Conservation (phyloP, 2,113 vertebrate species). For the Nerophis ophidion region DNA sequence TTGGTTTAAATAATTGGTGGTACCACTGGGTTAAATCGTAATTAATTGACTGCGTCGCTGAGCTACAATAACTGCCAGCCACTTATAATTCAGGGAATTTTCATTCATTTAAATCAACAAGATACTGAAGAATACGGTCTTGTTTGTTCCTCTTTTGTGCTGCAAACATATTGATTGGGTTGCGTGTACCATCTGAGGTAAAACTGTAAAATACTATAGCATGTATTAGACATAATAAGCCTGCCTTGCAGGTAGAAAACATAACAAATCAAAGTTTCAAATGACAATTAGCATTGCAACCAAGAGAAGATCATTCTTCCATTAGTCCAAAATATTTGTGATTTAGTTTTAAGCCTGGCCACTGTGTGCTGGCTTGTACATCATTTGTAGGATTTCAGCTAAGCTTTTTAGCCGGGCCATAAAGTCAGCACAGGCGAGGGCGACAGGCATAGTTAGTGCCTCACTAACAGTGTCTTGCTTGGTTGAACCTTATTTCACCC, state of each 20-base stretch:
- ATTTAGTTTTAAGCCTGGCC: conserved; percentile 35
- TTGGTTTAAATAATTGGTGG: too few relatives aligned
- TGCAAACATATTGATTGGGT: background rate
- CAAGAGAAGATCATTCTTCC: conserved; percentile 36
- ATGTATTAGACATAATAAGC: background rate
- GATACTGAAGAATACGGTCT: background rate
- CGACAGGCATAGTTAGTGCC: conserved; percentile 12
- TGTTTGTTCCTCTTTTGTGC: background rate
- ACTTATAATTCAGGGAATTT: background rate
- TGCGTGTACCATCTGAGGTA: background rate
- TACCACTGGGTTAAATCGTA: background rate
- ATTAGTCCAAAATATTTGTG: conserved; percentile 38
- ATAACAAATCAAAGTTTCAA: conserved; percentile 37
- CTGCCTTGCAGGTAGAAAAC: too few relatives aligned
- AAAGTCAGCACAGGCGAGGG: conserved; percentile 17
- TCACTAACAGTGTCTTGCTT: conserved; percentile 16
- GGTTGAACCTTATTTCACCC: conserved; percentile 27
- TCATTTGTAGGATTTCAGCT: conserved; percentile 46
- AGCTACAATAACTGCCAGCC: background rate
- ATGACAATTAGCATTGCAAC: conserved; percentile 55
- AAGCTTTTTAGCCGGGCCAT: conserved; percentile 40
- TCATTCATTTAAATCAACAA: background rate
- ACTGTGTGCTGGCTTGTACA: conserved; percentile 14
- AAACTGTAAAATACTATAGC: background rate
- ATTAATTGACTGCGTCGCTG: background rate